These are phyloP conservation scores for Drosophila villosipedis DNA, from an alignment of 2,888 invertebrate species.

Conservation along the genomic window DNA sequence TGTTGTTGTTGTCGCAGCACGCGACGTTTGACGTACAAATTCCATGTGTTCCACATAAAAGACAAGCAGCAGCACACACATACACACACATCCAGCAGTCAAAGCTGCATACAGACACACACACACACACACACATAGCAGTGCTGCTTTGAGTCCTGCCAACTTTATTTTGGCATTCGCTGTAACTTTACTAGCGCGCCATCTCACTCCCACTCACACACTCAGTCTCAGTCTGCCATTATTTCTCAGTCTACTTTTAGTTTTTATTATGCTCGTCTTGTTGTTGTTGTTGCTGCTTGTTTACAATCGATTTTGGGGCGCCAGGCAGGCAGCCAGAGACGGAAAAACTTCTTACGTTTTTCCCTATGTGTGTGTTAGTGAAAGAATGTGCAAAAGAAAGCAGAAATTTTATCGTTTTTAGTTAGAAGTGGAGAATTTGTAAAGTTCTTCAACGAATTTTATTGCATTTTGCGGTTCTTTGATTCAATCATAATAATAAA, in stretches of 20 bases:
- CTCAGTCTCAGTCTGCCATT: slow-evolving; percentile 10
- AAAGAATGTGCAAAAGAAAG: slow-evolving; percentile 63
- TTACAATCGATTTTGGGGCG: slow-evolving; percentile 82
- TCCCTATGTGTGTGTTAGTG: slow-evolving; percentile 14
- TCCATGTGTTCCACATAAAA: slow-evolving; percentile 56
- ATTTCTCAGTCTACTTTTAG: slow-evolving; percentile 33
- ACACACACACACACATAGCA: slow-evolving; percentile 11
- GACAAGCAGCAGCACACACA: slow-evolving; percentile 25
- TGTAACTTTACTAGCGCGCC: slow-evolving; percentile 31
- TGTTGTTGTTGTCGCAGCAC: slow-evolving; percentile 58
- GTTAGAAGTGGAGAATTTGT: slow-evolving; percentile 71
- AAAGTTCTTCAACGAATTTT: slow-evolving; percentile 67
- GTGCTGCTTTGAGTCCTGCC: slow-evolving; percentile 57
- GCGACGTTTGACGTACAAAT: slow-evolving; percentile 48
- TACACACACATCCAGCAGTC: neutral
- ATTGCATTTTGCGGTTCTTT: slow-evolving; percentile 66
- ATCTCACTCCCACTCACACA: slow-evolving; percentile 3
- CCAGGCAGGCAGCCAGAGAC: slow-evolving; percentile 73
- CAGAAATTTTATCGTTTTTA: slow-evolving; percentile 72
- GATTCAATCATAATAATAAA: slow-evolving; percentile 66
- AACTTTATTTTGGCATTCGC: slow-evolving; percentile 65
- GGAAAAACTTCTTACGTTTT: slow-evolving; percentile 52
- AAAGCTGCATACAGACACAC: slow-evolving; percentile 9
- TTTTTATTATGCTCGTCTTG: slow-evolving; percentile 41
- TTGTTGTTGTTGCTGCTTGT: slow-evolving; percentile 56